Evolutionary conservation across 92 coral and sea anemone genomes (phyloP).

Genomic region (Parazoanthus atlanticus): DNA sequence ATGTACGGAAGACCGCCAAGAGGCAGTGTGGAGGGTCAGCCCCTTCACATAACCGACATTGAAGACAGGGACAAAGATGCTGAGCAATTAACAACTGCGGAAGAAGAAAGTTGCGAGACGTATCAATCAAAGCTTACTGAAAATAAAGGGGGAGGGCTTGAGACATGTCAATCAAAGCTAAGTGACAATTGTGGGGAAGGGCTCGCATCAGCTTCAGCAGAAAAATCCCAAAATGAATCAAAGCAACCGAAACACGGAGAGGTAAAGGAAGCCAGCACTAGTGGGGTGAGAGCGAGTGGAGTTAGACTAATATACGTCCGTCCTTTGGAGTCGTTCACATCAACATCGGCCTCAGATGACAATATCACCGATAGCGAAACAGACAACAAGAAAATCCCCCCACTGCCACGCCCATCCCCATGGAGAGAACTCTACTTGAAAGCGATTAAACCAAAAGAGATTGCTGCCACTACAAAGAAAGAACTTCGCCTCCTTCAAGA

Average conservation of each 20-base stretch:
- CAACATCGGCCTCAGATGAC: slow-evolving; percentile 32
- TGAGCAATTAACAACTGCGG: neutral
- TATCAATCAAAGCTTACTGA: neutral
- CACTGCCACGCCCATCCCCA: slow-evolving; percentile 30
- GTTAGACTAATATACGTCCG: neutral
- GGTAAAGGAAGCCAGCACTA: neutral
- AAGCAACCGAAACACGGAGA: neutral
- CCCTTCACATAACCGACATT: slow-evolving; percentile 11
- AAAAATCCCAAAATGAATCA: neutral
- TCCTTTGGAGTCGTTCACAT: slow-evolving; percentile 15
- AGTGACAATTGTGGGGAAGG: neutral
- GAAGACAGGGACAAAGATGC: neutral
- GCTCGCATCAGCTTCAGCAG: neutral
- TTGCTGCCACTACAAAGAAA: slow-evolving; percentile 33
- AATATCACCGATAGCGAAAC: slow-evolving; percentile 17
- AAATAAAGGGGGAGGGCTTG: neutral
- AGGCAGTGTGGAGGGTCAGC: neutral
- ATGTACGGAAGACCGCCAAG: neutral
- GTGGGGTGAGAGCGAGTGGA: neutral
- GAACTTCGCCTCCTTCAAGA: slow-evolving; percentile 7
- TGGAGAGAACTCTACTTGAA: slow-evolving; percentile 41
- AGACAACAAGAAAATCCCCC: neutral
- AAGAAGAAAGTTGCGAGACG: neutral
- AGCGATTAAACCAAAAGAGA: slow-evolving; percentile 23
- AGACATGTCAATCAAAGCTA: too few relatives aligned